Percentiles rank a stretch among this genome's conserved stretches.
phyloP scores from a whole-genome alignment of 1,140 invertebrate species.

The Piezodorus guildinii region DNA sequence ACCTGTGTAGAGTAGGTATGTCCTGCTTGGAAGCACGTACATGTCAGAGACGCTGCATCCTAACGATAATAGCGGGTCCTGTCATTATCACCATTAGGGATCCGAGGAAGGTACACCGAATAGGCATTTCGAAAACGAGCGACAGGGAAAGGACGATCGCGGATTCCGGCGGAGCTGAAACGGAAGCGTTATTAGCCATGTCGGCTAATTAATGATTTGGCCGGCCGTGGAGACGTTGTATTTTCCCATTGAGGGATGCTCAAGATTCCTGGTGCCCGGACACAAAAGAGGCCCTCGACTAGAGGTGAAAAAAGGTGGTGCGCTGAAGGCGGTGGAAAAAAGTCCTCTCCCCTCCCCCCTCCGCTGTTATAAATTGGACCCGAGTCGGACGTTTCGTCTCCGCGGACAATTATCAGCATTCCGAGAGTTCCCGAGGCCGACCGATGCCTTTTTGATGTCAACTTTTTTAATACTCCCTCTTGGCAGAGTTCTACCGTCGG shows the following conservation, averaged over 20 bases:
- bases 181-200: constrained; percentile 1
- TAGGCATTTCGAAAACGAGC: too few species aligned
- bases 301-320: constrained; percentile 1
- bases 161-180: too few species aligned
- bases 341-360: not conserved
- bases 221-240: not conserved
- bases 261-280: not conserved
- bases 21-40: too few species aligned
- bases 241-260: constrained; percentile 2
- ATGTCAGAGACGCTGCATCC: too few species aligned
- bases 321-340: not conserved
- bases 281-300: not conserved
- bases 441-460: constrained; percentile 3
- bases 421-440: constrained; percentile 1
- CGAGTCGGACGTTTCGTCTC: not conserved
- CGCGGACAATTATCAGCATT: constrained; percentile 12
- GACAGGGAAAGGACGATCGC: too few species aligned
- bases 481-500: too few species aligned
- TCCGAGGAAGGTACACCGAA: too few species aligned
- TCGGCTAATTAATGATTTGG: not conserved
- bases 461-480: constrained; percentile 11
- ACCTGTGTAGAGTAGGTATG: too few species aligned
- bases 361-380: constrained; percentile 9
- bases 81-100: too few species aligned
- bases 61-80: too few species aligned